These are phyloP conservation scores for Cephalopachus bancanus DNA, from an alignment of 2,797 vertebrate species.

Conservation along the genomic window DNA sequence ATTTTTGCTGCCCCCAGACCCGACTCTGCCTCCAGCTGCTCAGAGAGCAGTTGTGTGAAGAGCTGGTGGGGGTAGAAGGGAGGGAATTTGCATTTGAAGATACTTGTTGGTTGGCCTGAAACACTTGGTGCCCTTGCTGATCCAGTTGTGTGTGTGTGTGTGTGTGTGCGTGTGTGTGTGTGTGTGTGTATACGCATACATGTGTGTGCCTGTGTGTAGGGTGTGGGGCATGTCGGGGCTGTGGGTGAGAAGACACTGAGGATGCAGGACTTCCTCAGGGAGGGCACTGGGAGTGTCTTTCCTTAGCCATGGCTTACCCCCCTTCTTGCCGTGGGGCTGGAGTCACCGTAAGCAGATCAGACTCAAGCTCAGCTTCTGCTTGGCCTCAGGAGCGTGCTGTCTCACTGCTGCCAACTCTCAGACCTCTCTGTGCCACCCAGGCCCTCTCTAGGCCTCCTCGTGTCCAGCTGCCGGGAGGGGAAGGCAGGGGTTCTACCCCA, in stretches of 20 bases:
- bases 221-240: neutral
- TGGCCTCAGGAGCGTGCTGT: too few species aligned
- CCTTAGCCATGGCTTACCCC: neutral
- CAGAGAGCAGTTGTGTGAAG: constrained; percentile 73
- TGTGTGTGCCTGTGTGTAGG: neutral
- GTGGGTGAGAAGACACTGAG: neutral
- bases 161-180: neutral
- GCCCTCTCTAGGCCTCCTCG: neutral
- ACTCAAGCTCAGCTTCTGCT: neutral
- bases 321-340: neutral
- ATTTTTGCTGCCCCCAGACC: constrained; percentile 29
- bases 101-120: constrained; percentile 64
- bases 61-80: neutral
- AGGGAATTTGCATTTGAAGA: constrained; percentile 77
- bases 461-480: neutral
- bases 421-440: neutral
- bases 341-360: constrained; percentile 9
- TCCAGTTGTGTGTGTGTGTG: neutral
- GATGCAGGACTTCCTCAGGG: neutral
- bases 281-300: neutral
- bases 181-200: too few species aligned
- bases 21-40: constrained; percentile 68
- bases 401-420: too few species aligned
- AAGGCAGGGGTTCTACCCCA: neutral
- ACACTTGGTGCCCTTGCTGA: neutral